Conservation (phyloP, 2,113 vertebrate species). For the Chloebia gouldiae region DNA sequence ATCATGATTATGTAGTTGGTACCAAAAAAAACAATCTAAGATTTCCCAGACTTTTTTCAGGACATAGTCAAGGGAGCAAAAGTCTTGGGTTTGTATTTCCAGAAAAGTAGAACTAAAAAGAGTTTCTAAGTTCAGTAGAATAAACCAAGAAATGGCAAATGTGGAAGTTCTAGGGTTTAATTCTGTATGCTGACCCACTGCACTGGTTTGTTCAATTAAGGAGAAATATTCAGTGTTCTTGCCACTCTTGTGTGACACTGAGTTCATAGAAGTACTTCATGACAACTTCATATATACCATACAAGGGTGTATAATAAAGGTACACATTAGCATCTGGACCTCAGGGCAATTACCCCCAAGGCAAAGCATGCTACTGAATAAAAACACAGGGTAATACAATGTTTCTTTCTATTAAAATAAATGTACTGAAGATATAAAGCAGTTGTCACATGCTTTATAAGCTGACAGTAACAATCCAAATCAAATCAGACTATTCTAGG, state of each 20-base stretch:
- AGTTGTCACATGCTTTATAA: background rate
- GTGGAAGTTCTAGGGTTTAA: background rate
- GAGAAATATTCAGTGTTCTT: background rate
- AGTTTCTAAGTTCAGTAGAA: background rate
- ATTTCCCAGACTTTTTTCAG: background rate
- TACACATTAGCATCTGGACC: background rate
- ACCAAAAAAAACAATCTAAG: background rate
- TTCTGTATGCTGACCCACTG: background rate
- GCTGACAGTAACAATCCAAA: background rate
- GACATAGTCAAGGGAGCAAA: background rate
- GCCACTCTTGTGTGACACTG: background rate
- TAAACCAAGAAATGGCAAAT: background rate
- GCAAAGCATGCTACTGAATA: background rate
- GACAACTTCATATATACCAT: rapidly evolving
- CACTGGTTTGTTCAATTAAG: background rate
- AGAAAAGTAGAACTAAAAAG: background rate
- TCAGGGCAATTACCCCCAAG: background rate
- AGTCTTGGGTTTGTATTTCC: background rate
- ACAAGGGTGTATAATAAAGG: background rate
- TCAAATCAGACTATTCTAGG: background rate
- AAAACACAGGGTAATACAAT: background rate
- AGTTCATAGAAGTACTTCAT: background rate
- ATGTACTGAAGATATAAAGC: background rate
- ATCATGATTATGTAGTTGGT: background rate
- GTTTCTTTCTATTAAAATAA: background rate